Base-by-base conservation (phyloP, 2,797 vertebrate species). In the Florisuga fusca region DNA sequence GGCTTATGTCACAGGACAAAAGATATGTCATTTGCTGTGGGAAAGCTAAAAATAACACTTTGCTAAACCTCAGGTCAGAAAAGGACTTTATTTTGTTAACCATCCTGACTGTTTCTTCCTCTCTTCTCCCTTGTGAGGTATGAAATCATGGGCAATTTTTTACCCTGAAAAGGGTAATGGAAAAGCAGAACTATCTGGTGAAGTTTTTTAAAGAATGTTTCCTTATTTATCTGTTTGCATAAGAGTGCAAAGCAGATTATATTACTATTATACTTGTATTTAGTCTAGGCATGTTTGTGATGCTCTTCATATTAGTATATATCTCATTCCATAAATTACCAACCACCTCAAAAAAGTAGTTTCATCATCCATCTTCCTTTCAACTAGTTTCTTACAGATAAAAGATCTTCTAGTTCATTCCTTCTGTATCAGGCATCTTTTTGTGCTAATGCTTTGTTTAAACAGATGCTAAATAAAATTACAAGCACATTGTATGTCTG, bases 11-110 rank as follows among this genome's bases (percentile, higher is more conserved):
- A 92, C 36, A 94, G 87, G 86, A 97, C 92, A 97, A 97, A 96
- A 76, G 62, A 84, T 94, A 90, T 97, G 83, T 95, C 87, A 95
- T 94, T 95, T 97, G 67, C 83, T 92, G 86, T 81, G 23, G 91
- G 84, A 96, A 98, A 72, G 33, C 81, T 96, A 97, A 97, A 97
- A 97, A 97, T 97, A 97, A 31, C 85, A 88, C 53, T 25, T 93
- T 94, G 94, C 75, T 95, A 88, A 97, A 89, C 91, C 90, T 97
- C 84, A 95, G 84, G 54, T 95, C 93, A 93, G 91, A 91, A 89
- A 92, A 96, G 45, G 50, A 79, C 86, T 97, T 95, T 95, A 90
- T 96, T 96, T 91, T 95, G 16, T 95, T 91, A 92, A 93, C 72
- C 54, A 95, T 95, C 93, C 89, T 92, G 85, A 94, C 21, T 45